phyloP scores from a whole-genome alignment of 1,140 invertebrate species.

The Muscidifurax raptorellus region DNA sequence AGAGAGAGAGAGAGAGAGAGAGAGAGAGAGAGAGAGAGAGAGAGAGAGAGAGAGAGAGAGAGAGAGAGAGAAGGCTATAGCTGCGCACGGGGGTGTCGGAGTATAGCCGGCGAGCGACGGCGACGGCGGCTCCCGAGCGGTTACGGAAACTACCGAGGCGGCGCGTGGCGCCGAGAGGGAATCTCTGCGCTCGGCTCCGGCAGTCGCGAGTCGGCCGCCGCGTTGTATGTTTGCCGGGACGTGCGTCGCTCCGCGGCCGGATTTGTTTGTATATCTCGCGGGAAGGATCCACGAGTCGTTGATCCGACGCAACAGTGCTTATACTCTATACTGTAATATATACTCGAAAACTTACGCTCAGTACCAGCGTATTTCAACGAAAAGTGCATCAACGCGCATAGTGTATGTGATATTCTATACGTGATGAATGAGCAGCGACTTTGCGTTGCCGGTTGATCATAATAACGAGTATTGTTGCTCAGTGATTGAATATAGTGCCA shows the following conservation, averaged over 20 bases:
- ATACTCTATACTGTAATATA: background rate
- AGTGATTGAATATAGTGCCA: background rate
- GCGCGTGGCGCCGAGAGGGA: slow-evolving; percentile 68
- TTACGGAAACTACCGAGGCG: slow-evolving; percentile 57
- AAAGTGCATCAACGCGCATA: background rate
- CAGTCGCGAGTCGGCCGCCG: slow-evolving; percentile 70
- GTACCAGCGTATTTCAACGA: too few species aligned
- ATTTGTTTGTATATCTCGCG: slow-evolving; percentile 1
- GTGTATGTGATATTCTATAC: too few species aligned
- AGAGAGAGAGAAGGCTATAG: background rate
- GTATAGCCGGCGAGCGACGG: background rate
- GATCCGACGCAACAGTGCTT: background rate
- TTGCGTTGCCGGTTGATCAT: too few species aligned
- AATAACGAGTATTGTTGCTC: too few species aligned
- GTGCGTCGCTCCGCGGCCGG: slow-evolving; percentile 2
- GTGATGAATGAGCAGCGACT: background rate
- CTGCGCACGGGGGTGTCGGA: background rate
- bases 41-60: background rate
- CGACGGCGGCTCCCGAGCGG: slow-evolving; percentile 21
- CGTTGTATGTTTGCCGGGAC: slow-evolving; percentile 50
- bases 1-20: background rate
- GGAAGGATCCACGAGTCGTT: background rate
- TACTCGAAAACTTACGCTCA: too few species aligned
- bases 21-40: background rate
- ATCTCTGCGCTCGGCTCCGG: slow-evolving; percentile 63